Base-by-base conservation (phyloP, 2,113 vertebrate genomes). In the Microcebus griseorufus region DNA sequence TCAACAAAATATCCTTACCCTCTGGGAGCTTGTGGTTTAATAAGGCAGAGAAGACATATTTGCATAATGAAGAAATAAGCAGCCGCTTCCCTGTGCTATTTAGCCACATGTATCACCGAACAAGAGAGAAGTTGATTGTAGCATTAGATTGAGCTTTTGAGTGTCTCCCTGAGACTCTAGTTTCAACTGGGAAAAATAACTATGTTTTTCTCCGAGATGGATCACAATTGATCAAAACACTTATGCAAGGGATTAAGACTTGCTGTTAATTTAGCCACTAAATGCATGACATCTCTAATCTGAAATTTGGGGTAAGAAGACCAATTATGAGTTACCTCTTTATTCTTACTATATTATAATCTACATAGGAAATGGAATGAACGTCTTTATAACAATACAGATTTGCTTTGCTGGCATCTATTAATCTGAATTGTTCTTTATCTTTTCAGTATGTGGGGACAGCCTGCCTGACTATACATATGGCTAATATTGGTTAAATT, bases 291-390 rank as follows among this genome's bases (percentile, higher is more conserved):
- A 79, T 70, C 20, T 73, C 58, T 83, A 39, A 70, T 45, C 51
- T 64, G 96, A 96, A 79, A 48, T 4, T 75, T 39, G 1, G 14
- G 16, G 17, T 84, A 69, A 96, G 45, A 76, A 83, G 67, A 83
- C 29, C 20, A 95, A 18, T 78, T 60, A 34, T 62, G 72, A 58
- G 17, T 42, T 62, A 48, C 62, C 17, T 60, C 82, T 76, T 5
- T 93, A 7, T 81, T 94, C 23, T 87, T 92, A 75, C 90, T 95
- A 9, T 96, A 48, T 53, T 86, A 62, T 29, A 92, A 75, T 18
- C 82, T 88, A 32, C 67, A 42, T 16, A 67, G 90, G 78, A 96
- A 88, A 75, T 72, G 0, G 58, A 92, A 73, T 96, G 23, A 72
- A 94, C 73, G 51, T 67, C 39, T 94, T 95, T 78, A 64, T 81